Conservation (phyloP, 2,113 vertebrate species). For the Hystrix cristata region DNA sequence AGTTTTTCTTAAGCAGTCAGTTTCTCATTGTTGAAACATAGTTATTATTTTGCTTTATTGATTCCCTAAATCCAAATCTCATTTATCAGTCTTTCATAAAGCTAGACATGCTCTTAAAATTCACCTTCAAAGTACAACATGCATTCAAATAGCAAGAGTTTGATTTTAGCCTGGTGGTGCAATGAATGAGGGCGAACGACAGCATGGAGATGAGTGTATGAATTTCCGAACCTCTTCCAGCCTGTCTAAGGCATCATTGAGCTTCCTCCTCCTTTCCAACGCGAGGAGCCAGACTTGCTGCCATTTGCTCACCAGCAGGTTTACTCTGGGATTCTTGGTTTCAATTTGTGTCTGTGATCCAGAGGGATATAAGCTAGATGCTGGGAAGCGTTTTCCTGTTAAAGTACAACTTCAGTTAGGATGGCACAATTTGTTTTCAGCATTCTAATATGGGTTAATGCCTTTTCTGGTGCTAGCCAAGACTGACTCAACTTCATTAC, state of each 20-base stretch:
- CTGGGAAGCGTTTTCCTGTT: slow-evolving; percentile 96
- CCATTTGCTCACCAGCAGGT: slow-evolving; percentile 98
- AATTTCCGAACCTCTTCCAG: slow-evolving; percentile 94
- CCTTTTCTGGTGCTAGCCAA: background rate
- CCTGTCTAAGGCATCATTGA: slow-evolving; percentile 97
- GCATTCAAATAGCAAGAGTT: background rate
- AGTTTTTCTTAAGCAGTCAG: background rate
- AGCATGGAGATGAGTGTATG: fast-evolving
- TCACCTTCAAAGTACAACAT: slow-evolving; percentile 53
- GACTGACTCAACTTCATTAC: background rate
- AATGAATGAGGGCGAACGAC: background rate
- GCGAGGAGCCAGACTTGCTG: slow-evolving; percentile 99
- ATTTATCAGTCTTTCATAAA: background rate
- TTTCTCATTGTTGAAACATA: background rate
- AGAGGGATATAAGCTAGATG: slow-evolving; percentile 93
- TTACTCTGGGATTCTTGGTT: slow-evolving; percentile 97
- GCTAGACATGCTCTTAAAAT: background rate
- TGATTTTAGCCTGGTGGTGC: background rate
- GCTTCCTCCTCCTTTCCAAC: slow-evolving; percentile 95
- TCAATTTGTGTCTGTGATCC: slow-evolving; percentile 94
- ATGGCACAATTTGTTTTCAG: background rate
- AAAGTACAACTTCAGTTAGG: slow-evolving; percentile 74
- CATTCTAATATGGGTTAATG: slow-evolving; percentile 38
- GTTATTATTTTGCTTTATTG: background rate
- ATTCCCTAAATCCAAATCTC: background rate